These are phyloP conservation scores for Odontophorus gujanensis DNA, from an alignment of 2,113 vertebrate genomes.

Conservation along the genomic window DNA sequence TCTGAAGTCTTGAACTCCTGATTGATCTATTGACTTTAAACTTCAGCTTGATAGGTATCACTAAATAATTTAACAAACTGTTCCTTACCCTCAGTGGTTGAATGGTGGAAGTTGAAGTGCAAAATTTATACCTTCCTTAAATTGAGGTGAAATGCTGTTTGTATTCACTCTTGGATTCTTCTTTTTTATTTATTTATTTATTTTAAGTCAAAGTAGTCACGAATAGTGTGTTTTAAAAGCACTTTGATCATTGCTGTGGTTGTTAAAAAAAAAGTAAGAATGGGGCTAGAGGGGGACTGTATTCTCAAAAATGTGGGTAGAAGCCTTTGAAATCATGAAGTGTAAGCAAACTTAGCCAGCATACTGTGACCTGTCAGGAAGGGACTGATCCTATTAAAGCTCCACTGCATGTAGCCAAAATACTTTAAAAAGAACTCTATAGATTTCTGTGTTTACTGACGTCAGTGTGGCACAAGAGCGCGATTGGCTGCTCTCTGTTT, in stretches of 20 bases:
- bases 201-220: neutral
- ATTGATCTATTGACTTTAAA: neutral
- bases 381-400: slow-evolving; percentile 64
- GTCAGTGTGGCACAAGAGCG: neutral
- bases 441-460: slow-evolving; percentile 52
- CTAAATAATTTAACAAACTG: slow-evolving; percentile 15
- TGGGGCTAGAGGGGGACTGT: neutral
- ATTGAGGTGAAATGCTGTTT: slow-evolving; percentile 13
- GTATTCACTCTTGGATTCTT: neutral
- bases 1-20: neutral
- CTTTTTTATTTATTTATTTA: slow-evolving; percentile 36
- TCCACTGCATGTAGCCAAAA: slow-evolving; percentile 11
- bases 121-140: slow-evolving; percentile 19
- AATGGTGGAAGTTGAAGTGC: neutral
- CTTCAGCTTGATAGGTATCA: neutral
- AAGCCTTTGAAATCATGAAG: slow-evolving; percentile 70
- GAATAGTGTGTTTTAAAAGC: slow-evolving; percentile 34
- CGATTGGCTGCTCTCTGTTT: neutral
- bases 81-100: neutral
- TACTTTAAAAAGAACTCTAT: slow-evolving; percentile 57
- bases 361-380: slow-evolving; percentile 58
- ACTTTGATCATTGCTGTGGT: slow-evolving; percentile 51
- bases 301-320: slow-evolving; percentile 3
- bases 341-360: slow-evolving; percentile 63
- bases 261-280: neutral